phyloP scores from a whole-genome alignment of 35 echinoderm and acorn worm genomes.

The Anneissia japonica region DNA sequence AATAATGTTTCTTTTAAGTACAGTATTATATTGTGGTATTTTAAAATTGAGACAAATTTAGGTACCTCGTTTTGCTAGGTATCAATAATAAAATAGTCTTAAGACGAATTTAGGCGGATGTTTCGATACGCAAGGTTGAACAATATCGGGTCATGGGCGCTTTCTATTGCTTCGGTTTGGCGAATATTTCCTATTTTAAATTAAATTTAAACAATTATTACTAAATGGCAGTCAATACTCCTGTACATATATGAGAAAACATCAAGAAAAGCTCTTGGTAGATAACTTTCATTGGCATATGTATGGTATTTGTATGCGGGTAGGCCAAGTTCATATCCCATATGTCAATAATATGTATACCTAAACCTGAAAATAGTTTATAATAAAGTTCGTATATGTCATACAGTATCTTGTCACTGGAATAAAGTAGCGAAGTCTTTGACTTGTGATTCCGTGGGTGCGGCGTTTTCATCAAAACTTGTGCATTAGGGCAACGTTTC shows the following conservation, averaged over 20 bases:
- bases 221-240: too few relatives aligned
- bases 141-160: too few relatives aligned
- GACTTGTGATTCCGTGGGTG: conserved; percentile 17
- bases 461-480: conserved; percentile 19
- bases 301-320: neutral
- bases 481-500: conserved; percentile 9
- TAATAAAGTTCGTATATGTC: neutral
- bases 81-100: too few relatives aligned
- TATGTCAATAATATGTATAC: neutral
- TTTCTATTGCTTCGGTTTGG: too few relatives aligned
- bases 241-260: conserved; percentile 2
- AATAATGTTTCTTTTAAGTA: too few relatives aligned
- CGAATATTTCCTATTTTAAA: too few relatives aligned
- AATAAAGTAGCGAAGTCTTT: neutral
- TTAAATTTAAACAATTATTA: too few relatives aligned
- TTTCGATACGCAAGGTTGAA: too few relatives aligned
- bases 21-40: too few relatives aligned
- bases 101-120: too few relatives aligned
- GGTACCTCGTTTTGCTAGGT: too few relatives aligned
- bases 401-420: conserved; percentile 10
- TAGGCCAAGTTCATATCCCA: conserved; percentile 7
- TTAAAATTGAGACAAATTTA: too few relatives aligned
- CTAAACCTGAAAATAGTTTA: neutral
- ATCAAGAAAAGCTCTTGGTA: neutral
- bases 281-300: neutral